Evolutionary conservation across 2,888 invertebrate species (phyloP), one percentile per base, ranked within the genome.

Genomic region (Ceramica pisi): DNA sequence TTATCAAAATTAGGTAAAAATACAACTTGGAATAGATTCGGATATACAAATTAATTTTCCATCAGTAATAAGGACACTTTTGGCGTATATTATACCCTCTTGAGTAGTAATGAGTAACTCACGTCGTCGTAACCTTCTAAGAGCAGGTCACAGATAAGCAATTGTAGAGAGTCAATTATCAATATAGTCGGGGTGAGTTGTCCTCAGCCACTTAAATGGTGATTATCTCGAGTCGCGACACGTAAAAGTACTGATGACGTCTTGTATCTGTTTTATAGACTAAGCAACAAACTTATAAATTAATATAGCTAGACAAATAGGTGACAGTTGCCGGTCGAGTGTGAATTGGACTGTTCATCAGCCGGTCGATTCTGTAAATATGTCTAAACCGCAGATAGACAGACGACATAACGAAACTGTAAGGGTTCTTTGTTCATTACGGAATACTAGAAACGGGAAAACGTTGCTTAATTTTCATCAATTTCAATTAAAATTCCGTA

Each of bases 61-160:
- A 61, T 10, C 41, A 38, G 35, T 55, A 35, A 60, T 48, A 35
- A 61, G 50, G 12, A 16, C n/a, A 57, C 12, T 51, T 59, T 64
- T 55, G 21, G 50, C 57, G 26, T 59, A n/a, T 61, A 50, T 56
- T 62, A 53, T 80, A 78, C 19, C 44, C 38, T 53, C 26, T 35
- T 35, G 26, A 26, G 19, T 31, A 50, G 23, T 69, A 81, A 76
- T 61, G 64, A 62, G 53, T 44, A 59, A 53, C 26, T 55, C 48
- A 71, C 44, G 48, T 26, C 44, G 48, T 26, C 14, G 31, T 19
- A 57, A 59, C 61, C 55, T 77, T 69, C 44, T 53, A 26, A 44
- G 51, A 75, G 38, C 41, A 51, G 56, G 63, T 75, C 76, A 75
- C 19, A 59, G 64, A 78, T 76, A 78, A 65, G 53, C 23, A 48